Conservation (phyloP, 2,797 vertebrate genomes). For the Anguilla obscura region DNA sequence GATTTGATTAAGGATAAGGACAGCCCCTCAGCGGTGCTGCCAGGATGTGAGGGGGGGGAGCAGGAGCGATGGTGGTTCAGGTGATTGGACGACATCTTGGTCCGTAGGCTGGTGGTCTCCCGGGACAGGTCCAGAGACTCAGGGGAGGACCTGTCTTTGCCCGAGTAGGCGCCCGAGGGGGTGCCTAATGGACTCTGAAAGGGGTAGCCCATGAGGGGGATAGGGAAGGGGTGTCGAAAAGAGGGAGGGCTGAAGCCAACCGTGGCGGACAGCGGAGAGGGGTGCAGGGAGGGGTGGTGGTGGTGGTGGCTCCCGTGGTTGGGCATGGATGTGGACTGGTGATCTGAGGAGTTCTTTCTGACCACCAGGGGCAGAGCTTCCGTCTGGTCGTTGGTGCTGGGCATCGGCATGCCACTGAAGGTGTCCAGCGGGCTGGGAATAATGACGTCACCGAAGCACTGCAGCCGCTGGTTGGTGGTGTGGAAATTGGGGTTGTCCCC, state of each 20-base stretch:
- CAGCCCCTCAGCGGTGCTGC: constrained; percentile 87
- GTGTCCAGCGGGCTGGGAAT: constrained; percentile 94
- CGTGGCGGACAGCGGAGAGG: constrained; percentile 90
- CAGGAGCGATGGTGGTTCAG: constrained; percentile 85
- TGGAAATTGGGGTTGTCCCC: constrained; percentile 96
- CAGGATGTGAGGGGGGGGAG: constrained; percentile 89
- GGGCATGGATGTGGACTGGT: constrained; percentile 81
- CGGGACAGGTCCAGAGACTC: constrained; percentile 96
- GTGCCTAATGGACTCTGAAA: constrained; percentile 90
- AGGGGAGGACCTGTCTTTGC: constrained; percentile 89
- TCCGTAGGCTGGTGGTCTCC: constrained; percentile 93
- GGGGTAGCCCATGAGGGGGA: constrained; percentile 95
- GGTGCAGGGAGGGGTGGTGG: constrained; percentile 80
- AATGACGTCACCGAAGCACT: constrained; percentile 96
- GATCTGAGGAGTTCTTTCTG: constrained; percentile 88
- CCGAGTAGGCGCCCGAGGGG: constrained; percentile 83
- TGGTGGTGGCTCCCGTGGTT: constrained; percentile 83
- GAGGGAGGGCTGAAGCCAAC: constrained; percentile 91
- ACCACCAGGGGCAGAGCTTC: constrained; percentile 95
- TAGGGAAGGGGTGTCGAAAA: constrained; percentile 92
- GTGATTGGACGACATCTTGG: constrained; percentile 92
- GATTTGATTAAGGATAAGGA: constrained; percentile 97
- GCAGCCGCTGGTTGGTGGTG: constrained; percentile 91
- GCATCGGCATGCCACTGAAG: constrained; percentile 86
- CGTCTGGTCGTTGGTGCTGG: constrained; percentile 88